Conservation (phyloP, 1,140 invertebrate genomes). For the Drosophila fuyamai region DNA sequence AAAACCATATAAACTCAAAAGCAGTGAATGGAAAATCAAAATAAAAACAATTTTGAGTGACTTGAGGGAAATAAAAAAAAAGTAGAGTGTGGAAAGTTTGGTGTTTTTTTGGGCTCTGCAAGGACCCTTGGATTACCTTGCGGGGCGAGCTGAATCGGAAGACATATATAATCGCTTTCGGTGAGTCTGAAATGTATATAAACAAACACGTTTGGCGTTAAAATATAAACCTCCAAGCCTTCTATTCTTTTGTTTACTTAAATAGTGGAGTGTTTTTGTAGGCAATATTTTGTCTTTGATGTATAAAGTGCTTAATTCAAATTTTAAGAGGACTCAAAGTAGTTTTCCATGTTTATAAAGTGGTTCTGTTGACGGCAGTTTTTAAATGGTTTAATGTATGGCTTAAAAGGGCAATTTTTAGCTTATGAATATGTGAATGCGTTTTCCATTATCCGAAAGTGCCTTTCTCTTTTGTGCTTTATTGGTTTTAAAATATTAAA, state of each 20-base stretch:
- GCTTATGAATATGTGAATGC: no score
- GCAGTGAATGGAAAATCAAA: constrained; percentile 1
- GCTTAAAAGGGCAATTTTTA: no score
- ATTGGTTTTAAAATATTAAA: no score
- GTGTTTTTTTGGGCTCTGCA: constrained; percentile 54
- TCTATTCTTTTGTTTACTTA: background rate
- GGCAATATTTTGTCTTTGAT: background rate
- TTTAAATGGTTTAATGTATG: no score
- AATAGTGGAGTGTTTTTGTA: background rate
- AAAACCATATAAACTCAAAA: constrained; percentile 1
- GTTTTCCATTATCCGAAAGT: no score
- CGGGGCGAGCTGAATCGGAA: constrained; percentile 27
- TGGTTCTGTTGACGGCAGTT: no score
- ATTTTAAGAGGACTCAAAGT: background rate
- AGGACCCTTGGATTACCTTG: constrained; percentile 82
- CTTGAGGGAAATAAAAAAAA: background rate
- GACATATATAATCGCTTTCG: constrained; percentile 4
- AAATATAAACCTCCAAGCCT: background rate
- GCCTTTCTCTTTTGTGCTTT: no score
- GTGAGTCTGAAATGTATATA: constrained; percentile 12
- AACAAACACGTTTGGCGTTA: constrained; percentile 1
- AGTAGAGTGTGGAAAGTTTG: constrained; percentile 14
- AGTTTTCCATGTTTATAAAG: no score
- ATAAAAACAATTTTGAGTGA: background rate
- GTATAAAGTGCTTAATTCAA: background rate